Conservation (phyloP, 37 sponge, comb jelly and placozoan genomes). For the Tethya wilhelma region DNA sequence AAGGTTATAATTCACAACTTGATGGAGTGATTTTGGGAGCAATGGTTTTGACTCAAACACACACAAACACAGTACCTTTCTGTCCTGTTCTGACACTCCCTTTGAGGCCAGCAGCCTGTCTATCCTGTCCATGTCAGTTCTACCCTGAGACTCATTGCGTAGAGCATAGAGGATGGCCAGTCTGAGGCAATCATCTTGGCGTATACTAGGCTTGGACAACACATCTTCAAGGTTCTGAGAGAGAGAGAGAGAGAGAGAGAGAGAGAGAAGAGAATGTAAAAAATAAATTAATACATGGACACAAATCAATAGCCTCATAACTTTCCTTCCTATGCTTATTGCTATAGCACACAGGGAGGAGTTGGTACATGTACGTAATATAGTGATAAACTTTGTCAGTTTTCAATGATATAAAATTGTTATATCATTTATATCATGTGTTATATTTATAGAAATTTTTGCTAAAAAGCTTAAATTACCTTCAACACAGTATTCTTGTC, state of each 20-base stretch:
- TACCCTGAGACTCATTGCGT: slow-evolving; percentile 72
- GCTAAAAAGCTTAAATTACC: slow-evolving; percentile 35
- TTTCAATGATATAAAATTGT: no score
- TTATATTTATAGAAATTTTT: no score
- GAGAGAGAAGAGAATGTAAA: slow-evolving; percentile 6
- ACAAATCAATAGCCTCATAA: no score
- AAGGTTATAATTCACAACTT: no score
- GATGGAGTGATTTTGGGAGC: no score
- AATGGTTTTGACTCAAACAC: no score
- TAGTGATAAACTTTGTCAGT: no score
- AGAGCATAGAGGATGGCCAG: slow-evolving; percentile 80
- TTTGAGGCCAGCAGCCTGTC: slow-evolving; percentile 34
- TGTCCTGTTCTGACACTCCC: slow-evolving; percentile 59
- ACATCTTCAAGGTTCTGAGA: slow-evolving; percentile 56
- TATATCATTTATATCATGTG: no score
- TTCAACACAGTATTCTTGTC: slow-evolving; percentile 34
- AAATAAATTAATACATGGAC: no score
- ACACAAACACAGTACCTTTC: no score
- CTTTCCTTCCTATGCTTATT: no score
- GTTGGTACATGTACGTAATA: background rate
- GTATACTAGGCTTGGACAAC: slow-evolving; percentile 50
- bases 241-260: slow-evolving; percentile 10
- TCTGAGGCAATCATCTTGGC: slow-evolving; percentile 72
- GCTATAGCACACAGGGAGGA: background rate
- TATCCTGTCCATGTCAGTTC: slow-evolving; percentile 25